phyloP scores from a whole-genome alignment of 2,888 invertebrate genomes.

The Amitus sp. region DNA sequence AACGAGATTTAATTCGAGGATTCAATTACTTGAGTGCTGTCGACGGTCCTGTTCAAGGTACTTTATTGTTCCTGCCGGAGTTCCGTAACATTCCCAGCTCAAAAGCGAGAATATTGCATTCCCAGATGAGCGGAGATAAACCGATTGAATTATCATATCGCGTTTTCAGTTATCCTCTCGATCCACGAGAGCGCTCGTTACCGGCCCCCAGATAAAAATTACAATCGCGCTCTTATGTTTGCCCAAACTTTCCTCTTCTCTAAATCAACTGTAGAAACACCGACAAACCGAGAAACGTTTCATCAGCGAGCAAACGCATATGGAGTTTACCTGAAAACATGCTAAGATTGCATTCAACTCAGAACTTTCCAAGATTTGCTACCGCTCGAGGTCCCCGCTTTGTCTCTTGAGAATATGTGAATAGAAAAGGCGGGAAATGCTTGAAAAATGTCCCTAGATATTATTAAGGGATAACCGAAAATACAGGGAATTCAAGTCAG shows the following conservation, averaged over 20 bases:
- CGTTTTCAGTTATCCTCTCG: too few species aligned
- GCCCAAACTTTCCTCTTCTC: background rate
- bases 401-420: constrained; percentile 18
- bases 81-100: background rate
- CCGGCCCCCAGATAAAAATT: too few species aligned
- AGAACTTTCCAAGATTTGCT: too few species aligned
- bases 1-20: constrained; percentile 24
- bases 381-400: background rate
- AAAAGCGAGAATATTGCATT: background rate
- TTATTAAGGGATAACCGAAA: too few species aligned
- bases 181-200: too few species aligned
- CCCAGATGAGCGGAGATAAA: background rate
- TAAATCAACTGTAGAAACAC: background rate
- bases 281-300: background rate
- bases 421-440: too few species aligned
- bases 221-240: too few species aligned
- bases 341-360: too few species aligned
- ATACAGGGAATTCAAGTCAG: too few species aligned
- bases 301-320: background rate
- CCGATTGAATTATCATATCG: background rate
- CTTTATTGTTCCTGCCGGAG: constrained; percentile 1
- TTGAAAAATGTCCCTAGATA: too few species aligned
- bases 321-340: constrained; percentile 4
- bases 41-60: background rate
- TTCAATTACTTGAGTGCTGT: constrained; percentile 1